Base-by-base conservation (phyloP, 2,797 vertebrate genomes). In the Tamandua tetradactyla region DNA sequence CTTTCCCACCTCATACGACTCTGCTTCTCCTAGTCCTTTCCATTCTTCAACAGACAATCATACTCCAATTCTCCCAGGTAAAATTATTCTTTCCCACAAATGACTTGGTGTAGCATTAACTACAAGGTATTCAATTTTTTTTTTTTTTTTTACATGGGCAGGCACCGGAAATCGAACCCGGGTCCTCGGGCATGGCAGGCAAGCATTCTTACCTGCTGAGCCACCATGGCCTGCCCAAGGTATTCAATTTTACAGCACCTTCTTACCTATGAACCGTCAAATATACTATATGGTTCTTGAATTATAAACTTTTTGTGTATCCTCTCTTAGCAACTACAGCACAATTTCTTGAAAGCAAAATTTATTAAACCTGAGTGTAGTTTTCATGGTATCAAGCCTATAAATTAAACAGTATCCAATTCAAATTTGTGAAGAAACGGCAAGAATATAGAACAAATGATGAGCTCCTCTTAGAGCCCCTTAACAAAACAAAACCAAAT, bases 331-430 rank as follows among this genome's bases (percentile, higher is more conserved):
- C 40, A 94, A 44, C 42, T 25, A 76, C 1, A 93, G 27, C 12
- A 49, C 49, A 86, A 85, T 42, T 40, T 64, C 22, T n/a, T 76
- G 17, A 76, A 95, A 91, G 93, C 2, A 64, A 10, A 94, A 91
- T 20, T 74, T 82, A 88, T 0, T 78, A 2, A 69, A 69, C n/a
- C 25, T 74, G 37, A 49, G 23, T 47, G 47, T 0, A 66, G 18
- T 25, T 47, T 90, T 91, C 61, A 83, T 0, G n/a, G 40, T n/a
- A 42, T 40, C 9, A 30, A 72, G 47, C 61, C 59, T 59, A 90
- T 47, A 66, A 66, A 84, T 40, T 44, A 78, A 93, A 87, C 0
- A 62, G 18, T 40, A 89, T 32, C 12, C 37, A 55, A n/a, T 6
- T 96, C 89, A 42, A 44, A 69, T 64, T 15, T 55, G 42, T 57